Percentiles rank a stretch among this genome's conserved stretches.
phyloP scores from a whole-genome alignment of 2,113 vertebrate genomes.

The Sander vitreus region DNA sequence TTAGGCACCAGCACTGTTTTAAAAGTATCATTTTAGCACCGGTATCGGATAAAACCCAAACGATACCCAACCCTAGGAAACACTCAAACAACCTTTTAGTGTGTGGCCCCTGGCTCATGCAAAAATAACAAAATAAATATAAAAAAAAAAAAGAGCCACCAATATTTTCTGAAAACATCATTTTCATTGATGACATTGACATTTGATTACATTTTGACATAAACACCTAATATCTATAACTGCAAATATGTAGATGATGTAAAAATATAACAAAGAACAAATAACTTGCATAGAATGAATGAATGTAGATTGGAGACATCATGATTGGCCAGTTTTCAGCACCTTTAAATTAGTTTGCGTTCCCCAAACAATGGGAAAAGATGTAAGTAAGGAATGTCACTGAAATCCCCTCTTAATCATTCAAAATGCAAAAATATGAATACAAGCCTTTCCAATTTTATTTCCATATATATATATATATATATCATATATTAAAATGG shows the following conservation, averaged over 20 bases:
- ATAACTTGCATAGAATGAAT: slow-evolving; percentile 86
- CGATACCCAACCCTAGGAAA: slow-evolving; percentile 9
- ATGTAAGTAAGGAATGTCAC: slow-evolving; percentile 59
- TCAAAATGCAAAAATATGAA: slow-evolving; percentile 62
- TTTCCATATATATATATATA: slow-evolving; percentile 29
- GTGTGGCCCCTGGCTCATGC: slow-evolving; percentile 57
- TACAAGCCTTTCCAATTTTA: slow-evolving; percentile 45
- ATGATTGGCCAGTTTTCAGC: slow-evolving; percentile 80
- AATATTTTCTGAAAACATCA: slow-evolving; percentile 51
- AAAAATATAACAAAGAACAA: slow-evolving; percentile 65
- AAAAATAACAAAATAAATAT: slow-evolving; percentile 32
- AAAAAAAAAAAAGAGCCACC: slow-evolving; percentile 18
- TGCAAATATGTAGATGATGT: slow-evolving; percentile 51
- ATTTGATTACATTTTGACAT: slow-evolving; percentile 32
- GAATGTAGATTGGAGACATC: slow-evolving; percentile 76
- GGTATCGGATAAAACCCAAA: no score
- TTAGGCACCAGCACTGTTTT: no score
- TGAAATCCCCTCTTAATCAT: slow-evolving; percentile 58
- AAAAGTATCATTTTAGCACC: no score
- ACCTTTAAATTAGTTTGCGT: slow-evolving; percentile 79
- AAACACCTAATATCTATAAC: slow-evolving; percentile 49
- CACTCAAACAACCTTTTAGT: slow-evolving; percentile 37
- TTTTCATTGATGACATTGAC: slow-evolving; percentile 39
- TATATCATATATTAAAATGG: slow-evolving; percentile 51
- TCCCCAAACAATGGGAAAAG: slow-evolving; percentile 70